phyloP scores from a whole-genome alignment of 2,113 vertebrate genomes.

The Dipodomys spectabilis region DNA sequence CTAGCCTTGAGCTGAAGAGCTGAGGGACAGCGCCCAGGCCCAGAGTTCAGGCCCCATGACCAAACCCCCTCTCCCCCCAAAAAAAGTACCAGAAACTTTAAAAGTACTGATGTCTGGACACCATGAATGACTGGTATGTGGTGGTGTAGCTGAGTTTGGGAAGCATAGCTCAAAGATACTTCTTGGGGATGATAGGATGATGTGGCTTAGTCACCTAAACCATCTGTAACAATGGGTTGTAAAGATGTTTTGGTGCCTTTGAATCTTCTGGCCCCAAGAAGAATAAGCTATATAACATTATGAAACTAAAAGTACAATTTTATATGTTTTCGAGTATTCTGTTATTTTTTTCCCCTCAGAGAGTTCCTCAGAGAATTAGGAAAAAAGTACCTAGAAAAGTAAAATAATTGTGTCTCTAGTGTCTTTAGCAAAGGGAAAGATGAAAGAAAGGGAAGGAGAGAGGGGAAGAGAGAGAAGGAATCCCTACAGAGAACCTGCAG shows the following conservation, averaged over 20 bases:
- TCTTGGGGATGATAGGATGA: not conserved
- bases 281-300: not conserved
- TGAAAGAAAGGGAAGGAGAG: not conserved
- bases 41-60: too few relatives aligned
- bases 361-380: constrained; percentile 13
- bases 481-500: rapidly evolving
- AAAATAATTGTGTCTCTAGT: not conserved
- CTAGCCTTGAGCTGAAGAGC: too few relatives aligned
- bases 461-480: not conserved
- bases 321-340: not conserved
- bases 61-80: too few relatives aligned
- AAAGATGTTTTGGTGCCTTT: not conserved
- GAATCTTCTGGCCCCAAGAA: not conserved
- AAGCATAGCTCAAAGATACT: not conserved
- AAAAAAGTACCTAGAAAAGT: not conserved
- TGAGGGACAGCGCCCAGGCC: too few relatives aligned
- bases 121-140: not conserved
- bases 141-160: not conserved
- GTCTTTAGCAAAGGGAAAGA: not conserved
- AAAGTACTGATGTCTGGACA: not conserved
- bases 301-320: constrained; percentile 20
- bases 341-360: constrained; percentile 1
- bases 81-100: not conserved
- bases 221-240: not conserved
- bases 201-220: not conserved